Base-by-base conservation (phyloP, 1,140 invertebrate species). In the Babylonia areolata region DNA sequence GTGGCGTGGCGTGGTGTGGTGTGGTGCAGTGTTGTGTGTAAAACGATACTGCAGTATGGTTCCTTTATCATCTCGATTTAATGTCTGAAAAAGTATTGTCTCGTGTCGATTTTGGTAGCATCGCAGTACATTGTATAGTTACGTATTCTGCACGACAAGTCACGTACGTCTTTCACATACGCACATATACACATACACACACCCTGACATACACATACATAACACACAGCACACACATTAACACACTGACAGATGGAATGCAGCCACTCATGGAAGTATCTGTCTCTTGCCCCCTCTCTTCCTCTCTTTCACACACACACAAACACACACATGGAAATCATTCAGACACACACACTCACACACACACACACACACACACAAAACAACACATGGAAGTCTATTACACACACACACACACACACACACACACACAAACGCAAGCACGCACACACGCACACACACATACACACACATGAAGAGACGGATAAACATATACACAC, bases 251-350 rank as follows among this genome's bases (percentile, higher is more conserved):
- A n/a, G 90, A 99, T 99, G 87, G 99, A 99, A 94, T 99, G 99
- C 23, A 99, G 95, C 99, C 99, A 99, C 94, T 99, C 99, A 95
- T 99, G 98, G 80, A 99, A 97, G 94, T 99, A 99, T 94, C 99
- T 99, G 93, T 99, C 98, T 77, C 97, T 97, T 58, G 98, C 40
- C 12, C 40, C 12, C 35, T 20, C 64, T 20, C n/a, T 69, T 23
- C 5, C n/a, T 28, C 64, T 20, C 40, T 37, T 17, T 78, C 23
- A 20, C 15, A 81, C 33, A 77, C 39, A 42, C 20, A 79, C 39
- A 42, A 2, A 42, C 23, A 23, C 20, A n/a, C 77, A 23, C 9
- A 9, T 39, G 23, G 2, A n/a, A n/a, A n/a, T n/a, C 39, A 20
- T 2, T 6, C 17, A 79, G 3, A 28, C 77, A 42, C 17, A 28